Evolutionary conservation across 2,113 vertebrate species (phyloP), one percentile per base, ranked within the genome.

Genomic region (Australoheros scitulus): DNA sequence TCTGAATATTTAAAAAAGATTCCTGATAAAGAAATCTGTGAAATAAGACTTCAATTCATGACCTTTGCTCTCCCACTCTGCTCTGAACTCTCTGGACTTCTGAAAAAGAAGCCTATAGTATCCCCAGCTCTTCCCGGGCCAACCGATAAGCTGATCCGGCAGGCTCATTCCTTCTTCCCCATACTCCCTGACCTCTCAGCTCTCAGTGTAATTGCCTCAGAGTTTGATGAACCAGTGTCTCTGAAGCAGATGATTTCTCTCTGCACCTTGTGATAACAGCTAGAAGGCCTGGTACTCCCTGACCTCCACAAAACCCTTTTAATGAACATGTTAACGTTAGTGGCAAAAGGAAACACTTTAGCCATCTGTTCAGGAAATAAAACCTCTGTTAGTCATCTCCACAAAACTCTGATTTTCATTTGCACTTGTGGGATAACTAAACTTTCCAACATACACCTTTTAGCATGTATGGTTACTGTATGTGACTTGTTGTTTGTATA

Each of bases 181-280:
- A 34, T 75, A 59, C 85, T 88, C 74, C 64, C 75, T 93, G 94
- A 94, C 93, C 94, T 88, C 86, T 84, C 80, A 80, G 86, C 90
- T 88, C 92, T 90, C 59, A 11, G 72, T 80, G 88, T 94, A 94
- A 94, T 95, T 94, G 92, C 92, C 87, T 94, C 47, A 41, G 82
- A 83, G 80, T 90, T 91, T 90, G 91, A 94, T 87, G 84, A 92
- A 89, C 89, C 83, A 87, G 64, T 92, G 91, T 94, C 91, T 94
- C 91, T 79, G 60, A 90, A 87, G 87, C 85, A 91, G 91, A 90
- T 79, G 79, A 90, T 85, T 88, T 92, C 85, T 85, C 85, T 87
- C 82, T 86, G 79, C 77, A 87, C 81, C 79, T 74, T 80, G 85
- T 79, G 90, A 92, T 93, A 93, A 91, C 86, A 87, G 72, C 72